Conservation (phyloP, 2,113 vertebrate species). For the Cyphomyrus discorhynchus region DNA sequence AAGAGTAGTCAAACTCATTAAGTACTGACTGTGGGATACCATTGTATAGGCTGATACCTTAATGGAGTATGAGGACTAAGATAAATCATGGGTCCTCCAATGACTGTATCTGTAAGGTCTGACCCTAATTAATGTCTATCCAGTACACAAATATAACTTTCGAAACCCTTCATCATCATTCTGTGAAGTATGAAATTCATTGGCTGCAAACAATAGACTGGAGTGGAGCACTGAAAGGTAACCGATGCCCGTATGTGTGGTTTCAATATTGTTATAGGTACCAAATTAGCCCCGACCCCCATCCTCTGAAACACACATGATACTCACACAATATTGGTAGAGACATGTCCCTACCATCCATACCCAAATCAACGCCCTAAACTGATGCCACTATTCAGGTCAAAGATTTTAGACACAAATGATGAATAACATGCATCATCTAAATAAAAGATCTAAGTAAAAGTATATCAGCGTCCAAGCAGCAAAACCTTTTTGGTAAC, state of each 20-base stretch:
- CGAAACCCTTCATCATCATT: background rate
- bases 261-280: background rate
- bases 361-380: background rate
- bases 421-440: background rate
- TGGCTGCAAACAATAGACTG: background rate
- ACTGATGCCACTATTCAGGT: background rate
- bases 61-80: background rate
- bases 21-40: background rate
- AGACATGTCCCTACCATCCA: background rate
- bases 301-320: background rate
- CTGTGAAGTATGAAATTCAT: background rate
- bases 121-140: background rate
- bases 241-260: background rate
- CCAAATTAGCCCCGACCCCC: background rate
- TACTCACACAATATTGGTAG: background rate
- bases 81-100: background rate
- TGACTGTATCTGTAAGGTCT: background rate
- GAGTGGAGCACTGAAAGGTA: background rate
- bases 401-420: background rate
- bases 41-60: background rate
- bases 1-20: background rate
- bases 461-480: background rate
- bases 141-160: background rate
- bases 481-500: background rate
- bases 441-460: background rate